phyloP scores from a whole-genome alignment of 2,888 invertebrate genomes.

The Meandrusa payeni region DNA sequence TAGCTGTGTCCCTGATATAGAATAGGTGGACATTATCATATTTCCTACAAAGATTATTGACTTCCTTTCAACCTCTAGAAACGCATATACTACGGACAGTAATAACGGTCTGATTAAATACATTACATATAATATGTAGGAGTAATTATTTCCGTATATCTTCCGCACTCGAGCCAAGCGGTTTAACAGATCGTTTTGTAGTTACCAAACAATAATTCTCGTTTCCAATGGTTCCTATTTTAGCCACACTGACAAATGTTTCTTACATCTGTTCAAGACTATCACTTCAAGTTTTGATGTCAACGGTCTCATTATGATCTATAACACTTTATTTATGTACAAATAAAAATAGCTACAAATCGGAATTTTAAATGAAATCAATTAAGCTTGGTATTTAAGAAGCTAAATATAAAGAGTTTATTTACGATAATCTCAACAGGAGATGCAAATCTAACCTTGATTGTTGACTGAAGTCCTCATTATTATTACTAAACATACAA shows the following conservation, averaged over 20 bases:
- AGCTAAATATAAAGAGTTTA: neutral
- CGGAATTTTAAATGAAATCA: slow-evolving; percentile 1
- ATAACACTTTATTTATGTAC: slow-evolving; percentile 10
- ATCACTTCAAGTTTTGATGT: slow-evolving; percentile 12
- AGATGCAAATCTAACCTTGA: neutral
- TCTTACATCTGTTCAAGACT: slow-evolving; percentile 20
- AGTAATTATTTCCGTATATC: slow-evolving; percentile 9
- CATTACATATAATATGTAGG: neutral
- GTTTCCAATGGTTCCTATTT: slow-evolving; percentile 21
- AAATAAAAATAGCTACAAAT: neutral
- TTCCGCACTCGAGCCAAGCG: slow-evolving; percentile 11
- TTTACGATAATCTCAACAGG: neutral
- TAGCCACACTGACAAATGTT: slow-evolving; percentile 23
- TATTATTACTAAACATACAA: no score
- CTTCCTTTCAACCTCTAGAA: no score
- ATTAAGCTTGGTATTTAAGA: neutral
- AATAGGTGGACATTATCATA: no score
- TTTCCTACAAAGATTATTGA: no score
- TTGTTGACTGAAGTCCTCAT: no score
- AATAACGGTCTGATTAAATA: no score
- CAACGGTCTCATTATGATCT: slow-evolving; percentile 15
- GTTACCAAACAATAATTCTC: slow-evolving; percentile 25
- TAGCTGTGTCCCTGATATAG: no score
- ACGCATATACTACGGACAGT: no score
- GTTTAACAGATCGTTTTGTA: slow-evolving; percentile 21